Base-by-base conservation (phyloP, 2,797 vertebrate species). In the Rousettus madagascariensis region DNA sequence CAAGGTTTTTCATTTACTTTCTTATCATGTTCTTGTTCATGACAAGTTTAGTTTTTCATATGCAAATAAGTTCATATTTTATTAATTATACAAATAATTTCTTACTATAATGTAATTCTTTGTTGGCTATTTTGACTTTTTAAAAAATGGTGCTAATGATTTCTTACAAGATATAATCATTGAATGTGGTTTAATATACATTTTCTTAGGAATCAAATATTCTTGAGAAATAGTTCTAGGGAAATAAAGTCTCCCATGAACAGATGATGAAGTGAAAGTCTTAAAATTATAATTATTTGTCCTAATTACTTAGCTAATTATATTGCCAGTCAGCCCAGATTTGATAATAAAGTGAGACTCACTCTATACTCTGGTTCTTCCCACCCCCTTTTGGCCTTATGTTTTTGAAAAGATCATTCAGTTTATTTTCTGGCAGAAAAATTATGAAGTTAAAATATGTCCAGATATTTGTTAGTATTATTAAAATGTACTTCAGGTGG, bases 271-370 rank as follows among this genome's bases (percentile, higher is more conserved):
- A 79, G 38, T 78, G 66, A 80, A 86, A 86, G 41, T 77, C 65
- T 95, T 92, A 80, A 66, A 19, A 63, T 80, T 53, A 30, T 94
- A 97, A 97, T 95, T 96, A 95, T 91, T 93, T 96, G 94, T 91
- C 36, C 69, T 96, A 97, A 96, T 97, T 97, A 97, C 61, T 80
- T 95, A 86, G n/a, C 86, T 93, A 96, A 96, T 97, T 95, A 84
- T 57, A 80, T 91, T 61, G 38, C 53, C 30, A 90, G n/a, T 80
- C 69, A 93, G 69, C 12, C 86, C 51, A 94, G 75, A 95, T 95
- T 97, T 95, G 83, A 33, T 84, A 94, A 66, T 74, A 95, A 94
- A 92, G 83, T 28, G 36, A 91, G 49, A 91, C 11, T 88, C 41
- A 57, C 49, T 72, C 49, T 82, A 46, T 61, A 51, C 24, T 43